phyloP scores from a whole-genome alignment of 2,888 invertebrate genomes.

The Ephialtes manifestator region DNA sequence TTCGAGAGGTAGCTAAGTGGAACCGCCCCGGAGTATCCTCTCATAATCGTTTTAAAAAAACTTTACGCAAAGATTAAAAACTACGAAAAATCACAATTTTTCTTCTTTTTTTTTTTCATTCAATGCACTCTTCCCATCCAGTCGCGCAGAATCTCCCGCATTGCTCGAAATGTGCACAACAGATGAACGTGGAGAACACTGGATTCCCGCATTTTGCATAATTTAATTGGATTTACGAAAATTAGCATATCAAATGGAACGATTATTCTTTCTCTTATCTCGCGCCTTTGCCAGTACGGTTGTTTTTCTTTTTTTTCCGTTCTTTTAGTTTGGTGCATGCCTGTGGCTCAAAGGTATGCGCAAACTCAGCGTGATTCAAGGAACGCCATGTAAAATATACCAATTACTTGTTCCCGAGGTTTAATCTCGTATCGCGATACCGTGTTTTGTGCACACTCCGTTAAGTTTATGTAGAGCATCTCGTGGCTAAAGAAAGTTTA shows the following conservation, averaged over 20 bases:
- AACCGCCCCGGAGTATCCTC: constrained; percentile 27
- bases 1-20: constrained; percentile 28
- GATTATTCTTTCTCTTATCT: constrained; percentile 67
- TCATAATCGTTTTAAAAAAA: constrained; percentile 17
- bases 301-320: background rate
- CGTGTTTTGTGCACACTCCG: background rate
- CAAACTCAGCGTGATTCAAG: constrained; percentile 6
- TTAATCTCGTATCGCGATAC: constrained; percentile 24
- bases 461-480: constrained; percentile 33
- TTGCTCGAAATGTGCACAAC: constrained; percentile 28
- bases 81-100: constrained; percentile 39
- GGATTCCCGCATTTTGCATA: constrained; percentile 68
- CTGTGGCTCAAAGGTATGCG: constrained; percentile 16
- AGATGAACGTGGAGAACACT: constrained; percentile 34
- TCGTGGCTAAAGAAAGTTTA: background rate
- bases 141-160: constrained; percentile 34
- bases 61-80: constrained; percentile 56
- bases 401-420: constrained; percentile 36
- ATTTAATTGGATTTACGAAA: constrained; percentile 68
- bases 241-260: constrained; percentile 70
- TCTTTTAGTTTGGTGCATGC: constrained; percentile 9
- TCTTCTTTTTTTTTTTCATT: constrained; percentile 16
- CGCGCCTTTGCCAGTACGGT: constrained; percentile 27
- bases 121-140: constrained; percentile 27
- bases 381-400: constrained; percentile 30